These are phyloP conservation scores for Dendrophyllia cribrosa DNA, from an alignment of 64 coral and sea anemone genomes.

Conservation along the genomic window DNA sequence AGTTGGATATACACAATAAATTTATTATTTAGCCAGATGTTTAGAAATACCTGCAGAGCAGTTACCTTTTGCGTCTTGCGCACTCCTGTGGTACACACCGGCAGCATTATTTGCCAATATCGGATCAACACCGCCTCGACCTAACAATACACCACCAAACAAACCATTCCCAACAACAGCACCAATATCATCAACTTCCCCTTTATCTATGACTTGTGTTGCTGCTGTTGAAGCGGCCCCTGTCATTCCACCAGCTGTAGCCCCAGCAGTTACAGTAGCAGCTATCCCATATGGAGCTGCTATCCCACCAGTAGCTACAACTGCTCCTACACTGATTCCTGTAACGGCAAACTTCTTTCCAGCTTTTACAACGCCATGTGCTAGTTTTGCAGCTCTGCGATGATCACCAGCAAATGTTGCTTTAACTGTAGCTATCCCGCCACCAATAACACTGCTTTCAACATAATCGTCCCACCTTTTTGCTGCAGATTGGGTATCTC, in stretches of 20 bases:
- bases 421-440: background rate
- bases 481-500: constrained; percentile 17
- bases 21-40: too few species aligned
- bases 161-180: constrained; percentile 18
- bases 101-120: too few species aligned
- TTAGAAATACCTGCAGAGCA: too few species aligned
- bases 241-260: background rate
- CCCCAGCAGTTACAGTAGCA: background rate
- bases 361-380: background rate
- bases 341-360: background rate
- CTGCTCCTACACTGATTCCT: background rate
- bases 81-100: too few species aligned
- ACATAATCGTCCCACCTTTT: constrained; percentile 21
- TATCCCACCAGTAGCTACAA: background rate
- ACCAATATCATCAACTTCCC: background rate
- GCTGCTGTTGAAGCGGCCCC: constrained; percentile 24
- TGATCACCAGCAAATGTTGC: background rate
- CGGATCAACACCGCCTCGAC: too few species aligned
- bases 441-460: constrained; percentile 44
- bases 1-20: too few species aligned
- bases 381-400: background rate
- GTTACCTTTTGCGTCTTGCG: too few species aligned
- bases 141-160: constrained; percentile 11
- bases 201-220: constrained; percentile 25
- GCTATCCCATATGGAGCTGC: constrained; percentile 18